Percentiles rank a stretch among this genome's conserved stretches.
These are phyloP conservation scores for Ctenochaetus hawaiiensis DNA, from an alignment of 2,797 vertebrate species.

Conservation along the genomic window DNA sequence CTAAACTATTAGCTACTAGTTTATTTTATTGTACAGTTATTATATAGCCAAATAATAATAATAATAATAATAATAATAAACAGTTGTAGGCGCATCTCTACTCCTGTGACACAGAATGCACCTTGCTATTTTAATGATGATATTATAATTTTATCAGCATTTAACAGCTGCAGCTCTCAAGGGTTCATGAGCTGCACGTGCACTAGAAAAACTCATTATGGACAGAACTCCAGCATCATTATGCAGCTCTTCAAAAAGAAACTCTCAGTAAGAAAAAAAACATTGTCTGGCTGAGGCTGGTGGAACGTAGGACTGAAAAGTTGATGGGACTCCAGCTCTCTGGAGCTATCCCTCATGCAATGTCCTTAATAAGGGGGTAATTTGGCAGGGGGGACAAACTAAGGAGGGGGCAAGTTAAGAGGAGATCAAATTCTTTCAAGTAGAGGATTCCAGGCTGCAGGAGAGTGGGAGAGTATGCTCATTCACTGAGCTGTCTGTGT, in stretches of 20 bases:
- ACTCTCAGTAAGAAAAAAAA: background rate
- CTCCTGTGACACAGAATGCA: background rate
- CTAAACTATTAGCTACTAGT: too few species aligned
- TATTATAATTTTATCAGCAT: background rate
- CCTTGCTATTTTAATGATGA: background rate
- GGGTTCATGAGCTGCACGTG: background rate
- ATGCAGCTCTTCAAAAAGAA: slow-evolving; percentile 7
- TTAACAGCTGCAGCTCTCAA: background rate
- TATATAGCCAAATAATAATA: too few species aligned
- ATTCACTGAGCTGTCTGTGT: slow-evolving; percentile 37
- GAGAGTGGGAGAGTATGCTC: slow-evolving; percentile 26
- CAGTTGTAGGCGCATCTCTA: too few species aligned
- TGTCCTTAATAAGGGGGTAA: slow-evolving; percentile 60
- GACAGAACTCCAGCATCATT: background rate
- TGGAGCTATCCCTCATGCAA: slow-evolving; percentile 31
- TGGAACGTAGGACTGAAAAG: background rate
- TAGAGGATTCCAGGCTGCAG: slow-evolving; percentile 46
- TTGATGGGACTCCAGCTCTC: slow-evolving; percentile 17
- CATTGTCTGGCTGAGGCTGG: background rate
- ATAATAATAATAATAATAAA: too few species aligned
- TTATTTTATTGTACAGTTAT: too few species aligned
- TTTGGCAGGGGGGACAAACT: slow-evolving; percentile 55
- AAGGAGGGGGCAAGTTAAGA: slow-evolving; percentile 51
- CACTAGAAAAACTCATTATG: background rate
- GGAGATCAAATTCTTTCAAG: slow-evolving; percentile 61